Percentiles rank a stretch among this genome's conserved stretches.
Evolutionary conservation across 2,113 vertebrate species (phyloP).

Genomic region (Podiceps cristatus): DNA sequence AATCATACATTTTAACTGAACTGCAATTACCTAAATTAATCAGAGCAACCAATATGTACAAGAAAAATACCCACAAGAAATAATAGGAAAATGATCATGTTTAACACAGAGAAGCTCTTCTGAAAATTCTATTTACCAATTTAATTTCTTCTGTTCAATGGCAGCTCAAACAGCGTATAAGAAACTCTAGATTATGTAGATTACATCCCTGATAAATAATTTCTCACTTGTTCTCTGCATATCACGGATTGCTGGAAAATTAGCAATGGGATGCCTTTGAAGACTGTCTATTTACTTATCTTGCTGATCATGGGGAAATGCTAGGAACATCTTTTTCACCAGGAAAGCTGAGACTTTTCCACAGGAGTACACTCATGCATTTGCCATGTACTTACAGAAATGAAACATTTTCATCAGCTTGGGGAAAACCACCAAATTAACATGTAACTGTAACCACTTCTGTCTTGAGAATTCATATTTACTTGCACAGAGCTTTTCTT

Average conservation of each 20-base stretch:
- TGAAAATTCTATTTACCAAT: neutral
- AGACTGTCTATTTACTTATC: neutral
- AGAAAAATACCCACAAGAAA: neutral
- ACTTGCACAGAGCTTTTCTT: neutral
- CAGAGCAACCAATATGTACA: neutral
- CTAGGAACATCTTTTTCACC: neutral
- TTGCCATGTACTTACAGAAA: neutral
- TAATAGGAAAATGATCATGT: neutral
- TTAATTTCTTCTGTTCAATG: neutral
- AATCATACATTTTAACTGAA: neutral
- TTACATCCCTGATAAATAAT: too few species aligned
- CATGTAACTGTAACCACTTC: neutral
- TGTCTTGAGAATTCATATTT: neutral
- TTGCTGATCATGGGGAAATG: neutral
- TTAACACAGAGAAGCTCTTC: neutral
- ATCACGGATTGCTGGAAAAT: neutral
- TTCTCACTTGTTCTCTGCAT: neutral
- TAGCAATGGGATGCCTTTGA: neutral
- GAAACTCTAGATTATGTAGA: neutral
- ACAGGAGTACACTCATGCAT: rapidly evolving
- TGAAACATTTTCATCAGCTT: neutral
- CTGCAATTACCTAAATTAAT: neutral
- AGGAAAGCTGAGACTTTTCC: neutral
- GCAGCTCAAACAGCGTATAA: neutral
- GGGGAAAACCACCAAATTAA: neutral